Conservation (phyloP, 1,140 invertebrate genomes). For the Diuraphis noxia region DNA sequence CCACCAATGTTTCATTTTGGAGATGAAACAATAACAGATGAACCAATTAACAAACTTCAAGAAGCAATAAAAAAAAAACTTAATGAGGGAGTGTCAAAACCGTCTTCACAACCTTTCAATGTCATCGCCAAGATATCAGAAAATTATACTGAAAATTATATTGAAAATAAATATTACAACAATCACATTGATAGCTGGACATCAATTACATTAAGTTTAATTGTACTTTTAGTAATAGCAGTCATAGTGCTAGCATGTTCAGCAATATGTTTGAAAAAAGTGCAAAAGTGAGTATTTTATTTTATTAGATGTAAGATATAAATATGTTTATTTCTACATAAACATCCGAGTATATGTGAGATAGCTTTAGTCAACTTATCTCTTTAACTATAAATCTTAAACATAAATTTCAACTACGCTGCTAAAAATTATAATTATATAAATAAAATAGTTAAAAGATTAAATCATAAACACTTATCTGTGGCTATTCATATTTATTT, state of each 20-base stretch:
- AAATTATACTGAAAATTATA: conserved; percentile 41
- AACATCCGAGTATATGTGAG: background rate
- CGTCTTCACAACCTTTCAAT: background rate
- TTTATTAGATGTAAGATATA: background rate
- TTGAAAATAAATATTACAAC: conserved; percentile 40
- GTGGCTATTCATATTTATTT: background rate
- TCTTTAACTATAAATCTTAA: background rate
- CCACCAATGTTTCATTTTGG: background rate
- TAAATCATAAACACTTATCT: background rate
- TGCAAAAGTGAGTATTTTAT: conserved; percentile 17
- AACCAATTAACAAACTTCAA: background rate
- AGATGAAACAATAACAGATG: background rate
- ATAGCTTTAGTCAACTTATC: no score
- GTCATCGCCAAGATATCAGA: conserved; percentile 8
- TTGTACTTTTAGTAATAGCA: background rate
- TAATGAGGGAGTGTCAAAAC: background rate
- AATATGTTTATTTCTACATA: background rate
- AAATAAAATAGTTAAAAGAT: background rate
- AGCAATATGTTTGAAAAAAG: conserved; percentile 15
- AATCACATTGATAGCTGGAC: background rate
- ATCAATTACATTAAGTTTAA: background rate
- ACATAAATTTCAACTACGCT: background rate
- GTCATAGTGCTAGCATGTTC: background rate
- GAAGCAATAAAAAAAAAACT: background rate
- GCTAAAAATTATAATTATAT: background rate